Evolutionary conservation across 2,888 invertebrate genomes (phyloP).

Genomic region (Noctua pronuba): DNA sequence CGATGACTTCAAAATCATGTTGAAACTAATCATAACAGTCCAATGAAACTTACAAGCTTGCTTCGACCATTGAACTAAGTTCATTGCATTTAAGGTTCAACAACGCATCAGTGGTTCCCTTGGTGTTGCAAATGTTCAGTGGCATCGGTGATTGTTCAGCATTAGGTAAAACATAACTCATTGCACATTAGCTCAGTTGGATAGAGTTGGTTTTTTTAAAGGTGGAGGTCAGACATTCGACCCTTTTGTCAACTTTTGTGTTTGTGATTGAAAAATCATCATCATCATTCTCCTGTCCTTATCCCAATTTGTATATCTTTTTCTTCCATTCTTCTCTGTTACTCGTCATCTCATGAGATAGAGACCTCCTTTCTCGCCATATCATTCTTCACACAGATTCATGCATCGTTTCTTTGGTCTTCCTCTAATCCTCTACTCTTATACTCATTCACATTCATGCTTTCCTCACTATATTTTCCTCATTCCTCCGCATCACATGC

Average conservation of each 20-base stretch:
- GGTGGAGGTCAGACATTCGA: too few relatives aligned
- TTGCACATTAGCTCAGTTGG: background rate
- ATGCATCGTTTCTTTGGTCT: background rate
- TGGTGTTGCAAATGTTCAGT: constrained; percentile 3
- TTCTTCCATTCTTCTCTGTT: too few relatives aligned
- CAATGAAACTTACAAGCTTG: background rate
- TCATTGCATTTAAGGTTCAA: constrained; percentile 1
- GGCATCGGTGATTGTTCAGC: background rate
- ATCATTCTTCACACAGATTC: too few relatives aligned
- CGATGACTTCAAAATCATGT: background rate
- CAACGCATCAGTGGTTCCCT: constrained; percentile 18
- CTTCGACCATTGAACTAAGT: constrained; percentile 1
- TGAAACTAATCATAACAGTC: constrained; percentile 1
- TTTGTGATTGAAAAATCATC: background rate
- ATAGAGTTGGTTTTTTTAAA: too few relatives aligned
- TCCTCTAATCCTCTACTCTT: too few relatives aligned
- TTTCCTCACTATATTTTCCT: too few relatives aligned
- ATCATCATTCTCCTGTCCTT: too few relatives aligned
- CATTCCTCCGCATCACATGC: background rate
- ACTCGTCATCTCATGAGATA: too few relatives aligned
- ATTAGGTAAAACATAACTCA: background rate
- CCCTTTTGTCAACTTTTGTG: background rate
- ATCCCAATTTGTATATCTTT: too few relatives aligned
- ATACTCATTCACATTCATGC: too few relatives aligned
- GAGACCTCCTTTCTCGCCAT: too few relatives aligned